Evolutionary conservation across 2,888 invertebrate species (phyloP).

Genomic region (Achlya flavicornis): DNA sequence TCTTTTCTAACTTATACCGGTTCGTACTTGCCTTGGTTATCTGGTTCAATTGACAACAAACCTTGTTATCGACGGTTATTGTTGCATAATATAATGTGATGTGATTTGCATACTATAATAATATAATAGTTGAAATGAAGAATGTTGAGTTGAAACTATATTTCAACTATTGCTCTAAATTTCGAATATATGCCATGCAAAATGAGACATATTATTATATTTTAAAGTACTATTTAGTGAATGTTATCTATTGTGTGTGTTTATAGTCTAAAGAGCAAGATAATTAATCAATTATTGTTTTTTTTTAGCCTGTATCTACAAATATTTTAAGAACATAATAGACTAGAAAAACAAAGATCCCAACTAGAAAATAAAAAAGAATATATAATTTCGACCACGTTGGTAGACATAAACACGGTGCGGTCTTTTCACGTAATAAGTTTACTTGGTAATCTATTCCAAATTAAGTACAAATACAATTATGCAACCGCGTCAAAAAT

Average conservation of each 20-base stretch:
- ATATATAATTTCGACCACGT: no score
- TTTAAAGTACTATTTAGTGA: background rate
- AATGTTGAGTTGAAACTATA: no score
- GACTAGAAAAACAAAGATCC: no score
- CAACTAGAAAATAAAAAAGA: no score
- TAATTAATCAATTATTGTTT: no score
- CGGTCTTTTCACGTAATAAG: slow-evolving; percentile 21
- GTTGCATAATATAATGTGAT: slow-evolving; percentile 12
- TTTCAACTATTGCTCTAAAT: slow-evolving; percentile 29
- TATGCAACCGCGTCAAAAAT: slow-evolving; percentile 35
- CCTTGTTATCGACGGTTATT: slow-evolving; percentile 1
- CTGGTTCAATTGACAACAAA: background rate
- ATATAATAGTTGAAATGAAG: no score
- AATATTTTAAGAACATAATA: no score
- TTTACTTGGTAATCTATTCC: slow-evolving; percentile 24
- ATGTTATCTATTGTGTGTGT: no score
- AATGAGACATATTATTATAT: slow-evolving; percentile 13
- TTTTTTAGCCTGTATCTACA: no score
- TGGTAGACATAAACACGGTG: slow-evolving; percentile 14
- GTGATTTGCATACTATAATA: slow-evolving; percentile 24
- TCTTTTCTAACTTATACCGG: background rate
- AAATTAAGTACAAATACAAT: slow-evolving; percentile 37
- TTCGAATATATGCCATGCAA: slow-evolving; percentile 19
- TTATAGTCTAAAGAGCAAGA: no score
- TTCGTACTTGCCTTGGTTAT: background rate